Evolutionary conservation across 1,140 invertebrate species (phyloP).

Genomic region (Lithobius niger): DNA sequence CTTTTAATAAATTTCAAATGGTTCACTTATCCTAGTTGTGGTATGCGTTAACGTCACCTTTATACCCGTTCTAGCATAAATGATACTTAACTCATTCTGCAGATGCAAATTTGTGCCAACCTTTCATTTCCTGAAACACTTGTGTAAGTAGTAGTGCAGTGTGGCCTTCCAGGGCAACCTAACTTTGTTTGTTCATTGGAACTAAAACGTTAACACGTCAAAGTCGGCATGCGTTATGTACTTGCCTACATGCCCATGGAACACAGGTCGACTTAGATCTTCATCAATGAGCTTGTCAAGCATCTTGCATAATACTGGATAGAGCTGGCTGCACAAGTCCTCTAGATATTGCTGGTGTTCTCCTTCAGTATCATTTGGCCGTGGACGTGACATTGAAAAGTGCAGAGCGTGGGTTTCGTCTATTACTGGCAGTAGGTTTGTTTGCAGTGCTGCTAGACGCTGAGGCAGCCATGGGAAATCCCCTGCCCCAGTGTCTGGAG

Average conservation of each 20-base stretch:
- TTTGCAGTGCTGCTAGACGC: slow-evolving; percentile 10
- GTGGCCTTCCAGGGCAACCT: background rate
- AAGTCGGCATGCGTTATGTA: background rate
- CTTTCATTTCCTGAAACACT: background rate
- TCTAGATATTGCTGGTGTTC: slow-evolving; percentile 47
- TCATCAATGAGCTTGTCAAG: slow-evolving; percentile 46
- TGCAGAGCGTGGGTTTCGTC: slow-evolving; percentile 46
- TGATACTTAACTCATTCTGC: too few relatives aligned
- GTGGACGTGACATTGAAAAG: slow-evolving; percentile 41
- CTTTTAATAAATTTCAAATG: background rate
- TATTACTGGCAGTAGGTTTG: slow-evolving; percentile 37
- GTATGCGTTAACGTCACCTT: too few relatives aligned
- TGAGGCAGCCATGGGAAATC: slow-evolving; percentile 10
- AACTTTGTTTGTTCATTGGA: background rate
- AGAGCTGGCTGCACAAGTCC: slow-evolving; percentile 40
- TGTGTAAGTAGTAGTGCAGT: background rate
- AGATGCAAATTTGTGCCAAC: background rate
- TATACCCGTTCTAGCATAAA: too few relatives aligned
- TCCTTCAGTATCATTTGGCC: slow-evolving; percentile 28
- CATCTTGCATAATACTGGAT: slow-evolving; percentile 35
- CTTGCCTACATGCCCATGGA: background rate
- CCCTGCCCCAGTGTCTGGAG: slow-evolving; percentile 7
- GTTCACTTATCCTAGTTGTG: background rate
- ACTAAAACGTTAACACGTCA: background rate
- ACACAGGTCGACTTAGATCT: slow-evolving; percentile 28